Percentiles rank a stretch among this genome's conserved stretches.
These are phyloP conservation scores for Sphaerophoria taeniata DNA, from an alignment of 2,888 invertebrate genomes.

Conservation along the genomic window DNA sequence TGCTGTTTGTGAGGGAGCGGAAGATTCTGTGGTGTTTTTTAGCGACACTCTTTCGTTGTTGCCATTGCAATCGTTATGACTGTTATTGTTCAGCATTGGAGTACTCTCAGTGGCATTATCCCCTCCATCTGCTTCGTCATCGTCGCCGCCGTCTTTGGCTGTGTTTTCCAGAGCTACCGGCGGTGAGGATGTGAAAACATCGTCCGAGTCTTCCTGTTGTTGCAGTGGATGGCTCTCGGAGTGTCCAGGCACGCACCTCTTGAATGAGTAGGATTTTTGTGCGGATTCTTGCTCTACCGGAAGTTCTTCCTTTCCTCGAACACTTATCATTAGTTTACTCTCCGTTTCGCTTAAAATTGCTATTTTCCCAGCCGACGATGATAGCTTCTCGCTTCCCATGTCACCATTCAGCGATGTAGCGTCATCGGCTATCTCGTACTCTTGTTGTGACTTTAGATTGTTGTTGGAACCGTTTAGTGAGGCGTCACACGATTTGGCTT, in stretches of 20 bases:
- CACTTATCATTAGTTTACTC: slow-evolving; percentile 83
- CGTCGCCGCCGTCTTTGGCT: slow-evolving; percentile 44
- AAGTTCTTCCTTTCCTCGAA: slow-evolving; percentile 89
- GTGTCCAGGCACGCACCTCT: slow-evolving; percentile 80
- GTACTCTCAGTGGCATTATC: slow-evolving; percentile 68
- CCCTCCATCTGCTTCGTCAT: slow-evolving; percentile 38
- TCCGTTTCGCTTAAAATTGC: slow-evolving; percentile 83
- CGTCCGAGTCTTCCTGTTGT: slow-evolving; percentile 66
- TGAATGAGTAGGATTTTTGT: slow-evolving; percentile 78
- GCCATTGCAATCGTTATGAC: slow-evolving; percentile 79
- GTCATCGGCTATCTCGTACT: slow-evolving; percentile 85
- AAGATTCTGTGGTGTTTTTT: slow-evolving; percentile 60
- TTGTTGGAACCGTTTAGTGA: slow-evolving; percentile 76
- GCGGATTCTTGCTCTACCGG: slow-evolving; percentile 84
- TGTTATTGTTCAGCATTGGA: slow-evolving; percentile 76
- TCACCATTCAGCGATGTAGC: slow-evolving; percentile 83
- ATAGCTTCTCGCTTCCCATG: slow-evolving; percentile 72
- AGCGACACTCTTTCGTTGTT: slow-evolving; percentile 77
- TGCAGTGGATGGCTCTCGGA: slow-evolving; percentile 81
- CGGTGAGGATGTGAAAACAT: slow-evolving; percentile 39
- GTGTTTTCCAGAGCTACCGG: not conserved
- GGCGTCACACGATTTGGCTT: slow-evolving; percentile 75
- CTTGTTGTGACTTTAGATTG: slow-evolving; percentile 80
- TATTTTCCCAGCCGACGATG: slow-evolving; percentile 82
- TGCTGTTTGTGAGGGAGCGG: slow-evolving; percentile 4